Base-by-base conservation (phyloP, 2,113 vertebrate genomes). In the Mola mola region DNA sequence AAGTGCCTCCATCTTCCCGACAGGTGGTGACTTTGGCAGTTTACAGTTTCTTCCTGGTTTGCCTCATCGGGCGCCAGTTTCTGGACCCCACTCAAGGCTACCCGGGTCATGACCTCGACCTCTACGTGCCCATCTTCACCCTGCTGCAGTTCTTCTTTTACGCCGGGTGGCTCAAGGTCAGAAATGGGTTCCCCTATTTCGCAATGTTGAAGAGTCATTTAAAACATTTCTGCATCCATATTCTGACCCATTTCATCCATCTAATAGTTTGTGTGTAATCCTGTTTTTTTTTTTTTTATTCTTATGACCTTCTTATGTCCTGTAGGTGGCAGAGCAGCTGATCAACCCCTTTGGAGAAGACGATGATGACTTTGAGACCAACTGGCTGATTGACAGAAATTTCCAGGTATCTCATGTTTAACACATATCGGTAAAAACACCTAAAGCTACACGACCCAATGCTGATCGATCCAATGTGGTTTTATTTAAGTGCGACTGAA, bases 141-240 rank as follows among this genome's bases (percentile, higher is more conserved):
- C 79, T 97, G 41, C 89, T 97, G 2, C 96, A 98, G 87, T 97
- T 97, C 88, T 97, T 97, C 86, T 97, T 97, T 85, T 97, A 97
- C 0, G 94, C 92, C 0, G 96, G 96, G 7, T 98, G 96, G 96
- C 94, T 98, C 41, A 98, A 97, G 95, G 96, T 96, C 52, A 77
- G 74, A 42, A 5, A 15, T n/a, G 25, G n/a, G n/a, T n/a, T n/a
- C n/a, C n/a, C n/a, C n/a, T n/a, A n/a, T n/a, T n/a, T n/a, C n/a
- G n/a, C n/a, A n/a, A n/a, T n/a, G n/a, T n/a, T n/a, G n/a, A n/a
- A n/a, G n/a, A n/a, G n/a, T n/a, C n/a, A n/a, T n/a, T n/a, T n/a
- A n/a, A n/a, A n/a, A n/a, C n/a, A n/a, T n/a, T n/a, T n/a, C n/a
- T n/a, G n/a, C n/a, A n/a, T n/a, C n/a, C n/a, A n/a, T n/a, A n/a